A percentile compares a stretch with the other conserved stretches of the same genome.
phyloP scores from a whole-genome alignment of 2,113 vertebrate genomes.

The Macrotis lagotis region DNA sequence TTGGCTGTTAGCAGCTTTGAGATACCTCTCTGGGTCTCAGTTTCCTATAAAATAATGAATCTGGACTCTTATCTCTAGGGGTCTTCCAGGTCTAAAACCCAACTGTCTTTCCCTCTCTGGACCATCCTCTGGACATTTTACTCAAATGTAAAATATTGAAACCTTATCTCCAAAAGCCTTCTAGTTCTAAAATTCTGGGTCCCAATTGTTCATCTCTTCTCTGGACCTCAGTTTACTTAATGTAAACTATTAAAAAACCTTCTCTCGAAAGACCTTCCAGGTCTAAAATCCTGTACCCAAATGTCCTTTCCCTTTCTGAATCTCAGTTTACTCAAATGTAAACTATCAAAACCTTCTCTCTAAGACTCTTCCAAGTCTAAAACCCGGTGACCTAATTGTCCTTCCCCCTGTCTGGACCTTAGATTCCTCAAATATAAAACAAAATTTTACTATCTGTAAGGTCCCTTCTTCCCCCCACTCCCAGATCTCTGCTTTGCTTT shows the following conservation, averaged over 20 bases:
- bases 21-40: too few species aligned
- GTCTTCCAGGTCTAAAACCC: too few species aligned
- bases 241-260: too few species aligned
- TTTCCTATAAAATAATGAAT: too few species aligned
- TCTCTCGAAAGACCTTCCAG: too few species aligned
- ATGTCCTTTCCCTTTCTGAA: too few species aligned
- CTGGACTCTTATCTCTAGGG: too few species aligned
- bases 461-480: not conserved
- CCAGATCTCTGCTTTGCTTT: not conserved
- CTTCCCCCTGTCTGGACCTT: not conserved
- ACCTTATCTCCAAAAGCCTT: not conserved
- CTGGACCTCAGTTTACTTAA: too few species aligned
- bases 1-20: not conserved
- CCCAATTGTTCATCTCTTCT: too few species aligned
- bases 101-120: too few species aligned
- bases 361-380: not conserved
- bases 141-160: not conserved
- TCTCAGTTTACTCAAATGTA: not conserved
- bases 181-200: not conserved
- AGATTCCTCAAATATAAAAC: not conserved
- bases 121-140: not conserved
- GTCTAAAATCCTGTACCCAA: too few species aligned
- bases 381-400: not conserved
- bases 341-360: too few species aligned
- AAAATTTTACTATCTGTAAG: not conserved